A percentile compares a stretch with the other conserved stretches of the same genome.
phyloP scores from a whole-genome alignment of 1,140 invertebrate species.

The Watersipora subatra region DNA sequence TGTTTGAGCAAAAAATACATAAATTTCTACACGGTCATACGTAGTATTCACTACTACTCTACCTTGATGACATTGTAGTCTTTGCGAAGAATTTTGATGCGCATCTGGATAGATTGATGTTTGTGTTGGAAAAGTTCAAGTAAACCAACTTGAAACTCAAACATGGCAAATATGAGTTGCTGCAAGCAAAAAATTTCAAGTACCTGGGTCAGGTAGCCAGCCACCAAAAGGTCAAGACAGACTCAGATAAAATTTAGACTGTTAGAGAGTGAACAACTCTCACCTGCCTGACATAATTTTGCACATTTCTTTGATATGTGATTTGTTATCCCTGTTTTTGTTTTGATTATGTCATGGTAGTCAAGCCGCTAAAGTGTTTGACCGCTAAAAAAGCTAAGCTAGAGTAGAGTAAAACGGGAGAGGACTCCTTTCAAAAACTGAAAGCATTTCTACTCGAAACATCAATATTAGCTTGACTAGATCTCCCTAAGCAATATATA shows the following conservation, averaged over 20 bases:
- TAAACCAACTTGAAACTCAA: conserved; percentile 10
- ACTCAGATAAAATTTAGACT: conserved; percentile 10
- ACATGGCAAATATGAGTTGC: conserved; percentile 11
- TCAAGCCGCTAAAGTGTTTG: conserved; percentile 8
- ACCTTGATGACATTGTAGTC: conserved; percentile 13
- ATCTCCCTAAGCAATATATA: conserved; percentile 13
- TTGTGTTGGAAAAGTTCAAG: conserved; percentile 8
- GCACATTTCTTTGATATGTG: conserved; percentile 11
- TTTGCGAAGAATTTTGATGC: background rate
- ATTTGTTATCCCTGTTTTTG: conserved; percentile 11
- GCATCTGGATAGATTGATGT: conserved; percentile 5
- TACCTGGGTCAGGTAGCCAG: conserved; percentile 11
- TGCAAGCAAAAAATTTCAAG: conserved; percentile 9
- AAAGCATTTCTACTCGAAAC: background rate
- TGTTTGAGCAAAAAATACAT: conserved; percentile 20
- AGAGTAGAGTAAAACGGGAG: conserved; percentile 1
- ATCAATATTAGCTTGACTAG: conserved; percentile 15
- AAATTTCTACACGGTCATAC: conserved; percentile 13
- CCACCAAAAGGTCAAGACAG: conserved; percentile 10
- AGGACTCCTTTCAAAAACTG: conserved; percentile 5
- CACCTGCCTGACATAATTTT: conserved; percentile 9
- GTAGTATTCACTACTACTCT: conserved; percentile 7
- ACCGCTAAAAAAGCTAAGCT: conserved; percentile 5
- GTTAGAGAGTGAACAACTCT: conserved; percentile 11
- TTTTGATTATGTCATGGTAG: conserved; percentile 11